Percentiles rank a stretch among this genome's conserved stretches.
Evolutionary conservation across 2,113 vertebrate genomes (phyloP).

Genomic region (Serilophus lunatus): DNA sequence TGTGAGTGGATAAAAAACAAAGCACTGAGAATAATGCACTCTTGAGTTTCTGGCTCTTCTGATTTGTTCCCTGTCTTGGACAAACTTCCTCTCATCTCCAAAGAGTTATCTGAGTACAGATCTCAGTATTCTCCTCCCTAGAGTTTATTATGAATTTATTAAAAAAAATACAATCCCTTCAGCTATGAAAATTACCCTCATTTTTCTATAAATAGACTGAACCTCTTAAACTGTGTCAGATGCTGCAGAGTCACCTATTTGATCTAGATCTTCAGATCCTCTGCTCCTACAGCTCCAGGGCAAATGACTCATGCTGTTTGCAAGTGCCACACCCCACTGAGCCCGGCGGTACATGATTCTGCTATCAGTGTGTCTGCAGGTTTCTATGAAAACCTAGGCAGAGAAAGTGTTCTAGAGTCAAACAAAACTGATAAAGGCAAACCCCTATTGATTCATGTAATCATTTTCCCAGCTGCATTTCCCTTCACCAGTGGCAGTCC

Average conservation of each 20-base stretch:
- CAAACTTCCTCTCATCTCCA: background rate
- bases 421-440: background rate
- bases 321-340: background rate
- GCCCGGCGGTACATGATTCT: background rate
- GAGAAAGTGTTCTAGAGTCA: background rate
- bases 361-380: background rate
- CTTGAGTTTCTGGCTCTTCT: background rate
- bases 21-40: background rate
- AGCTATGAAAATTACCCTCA: constrained; percentile 42
- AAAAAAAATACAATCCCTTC: background rate
- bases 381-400: background rate
- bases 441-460: background rate
- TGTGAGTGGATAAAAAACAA: background rate
- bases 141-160: constrained; percentile 23
- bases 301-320: background rate
- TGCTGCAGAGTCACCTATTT: constrained; percentile 41
- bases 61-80: background rate
- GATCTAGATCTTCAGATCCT: constrained; percentile 26
- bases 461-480: background rate
- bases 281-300: constrained; percentile 14
- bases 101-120: background rate
- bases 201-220: constrained; percentile 56
- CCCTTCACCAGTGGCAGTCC: background rate
- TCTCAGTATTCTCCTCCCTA: background rate
- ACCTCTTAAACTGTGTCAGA: constrained; percentile 56